These are phyloP conservation scores for Amphiprion percula DNA, from an alignment of 2,113 vertebrate genomes.

Conservation along the genomic window DNA sequence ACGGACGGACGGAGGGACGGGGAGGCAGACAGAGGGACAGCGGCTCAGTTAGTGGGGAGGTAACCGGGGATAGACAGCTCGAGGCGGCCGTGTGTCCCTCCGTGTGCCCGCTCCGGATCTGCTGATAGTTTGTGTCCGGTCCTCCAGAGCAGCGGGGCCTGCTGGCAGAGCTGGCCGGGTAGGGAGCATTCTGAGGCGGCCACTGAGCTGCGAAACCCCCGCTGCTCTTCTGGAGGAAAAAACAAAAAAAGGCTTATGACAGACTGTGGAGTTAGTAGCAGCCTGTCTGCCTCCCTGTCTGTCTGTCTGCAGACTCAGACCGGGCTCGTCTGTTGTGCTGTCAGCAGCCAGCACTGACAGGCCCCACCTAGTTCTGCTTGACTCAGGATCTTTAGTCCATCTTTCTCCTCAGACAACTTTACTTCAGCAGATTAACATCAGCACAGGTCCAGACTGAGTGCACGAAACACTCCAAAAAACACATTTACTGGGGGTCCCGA, in stretches of 20 bases:
- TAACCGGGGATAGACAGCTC: background rate
- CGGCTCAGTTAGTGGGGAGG: conserved; percentile 22
- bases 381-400: conserved; percentile 52
- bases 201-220: conserved; percentile 46
- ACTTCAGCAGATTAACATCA: conserved; percentile 56
- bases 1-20: conserved; percentile 19
- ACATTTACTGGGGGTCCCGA: too few relatives aligned
- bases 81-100: conserved; percentile 24
- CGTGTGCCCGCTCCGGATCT: background rate
- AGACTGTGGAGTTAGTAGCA: conserved; percentile 36
- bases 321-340: conserved; percentile 53
- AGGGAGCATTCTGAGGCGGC: conserved; percentile 44
- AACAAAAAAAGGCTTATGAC: conserved; percentile 32
- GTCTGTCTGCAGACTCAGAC: conserved; percentile 11
- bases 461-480: too few relatives aligned
- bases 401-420: conserved; percentile 53
- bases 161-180: conserved; percentile 32
- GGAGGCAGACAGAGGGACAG: conserved; percentile 56
- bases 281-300: conserved; percentile 5
- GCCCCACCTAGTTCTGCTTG: conserved; percentile 76
- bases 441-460: too few relatives aligned
- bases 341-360: conserved; percentile 65
- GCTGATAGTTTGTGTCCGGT: conserved; percentile 12
- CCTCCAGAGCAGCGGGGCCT: conserved; percentile 54
- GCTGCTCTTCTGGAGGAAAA: conserved; percentile 34